Evolutionary conservation across 2,888 invertebrate genomes (phyloP), one percentile per base, ranked within the genome.

Genomic region (Gibbula magus): DNA sequence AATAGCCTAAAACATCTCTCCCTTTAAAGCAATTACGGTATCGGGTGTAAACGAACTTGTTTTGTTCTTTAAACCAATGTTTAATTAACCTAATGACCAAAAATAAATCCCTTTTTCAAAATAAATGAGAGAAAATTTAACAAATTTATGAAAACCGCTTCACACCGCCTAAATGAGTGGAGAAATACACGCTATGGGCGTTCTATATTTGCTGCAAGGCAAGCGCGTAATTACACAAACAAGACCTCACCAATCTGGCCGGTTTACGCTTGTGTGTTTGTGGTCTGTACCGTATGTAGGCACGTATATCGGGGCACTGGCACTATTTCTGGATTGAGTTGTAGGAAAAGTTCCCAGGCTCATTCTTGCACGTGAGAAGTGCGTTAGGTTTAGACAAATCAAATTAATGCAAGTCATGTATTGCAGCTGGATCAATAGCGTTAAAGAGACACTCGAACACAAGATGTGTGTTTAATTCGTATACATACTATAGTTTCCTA

Each of bases 81-180:
- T 29, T 61, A 22, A 61, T 29, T 61, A 25, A 45, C 29, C 61
- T 16, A 61, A 61, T 25, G 29, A 61, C 61, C 56, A 16, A 29
- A 29, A 61, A 61, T 29, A 61, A 61, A 61, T 29, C 29, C 13
- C 45, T 45, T 45, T 61, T 61, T 61, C 61, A 61, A 61, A 61
- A 29, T 29, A 61, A 61, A 61, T 29, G 29, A 61, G 29, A 29
- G 61, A 61, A 61, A 61, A 61, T 61, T 61, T 61, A 29, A 61
- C 61, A 61, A 61, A 61, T 61, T 61, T 61, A 61, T 61, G 61
- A 61, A 61, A 61, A 25, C n/a, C 18, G 18, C 61, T 61, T 61
- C 61, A n/a, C 61, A 61, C 25, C 61, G 61, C 61, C 61, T 61
- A 61, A 61, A 61, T 61, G 29, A 25, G 61, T 61, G 61, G 29